Percentiles rank a stretch among this genome's conserved stretches.
These are phyloP conservation scores for Euplexia lucipara DNA, from an alignment of 2,888 invertebrate species.

Conservation along the genomic window DNA sequence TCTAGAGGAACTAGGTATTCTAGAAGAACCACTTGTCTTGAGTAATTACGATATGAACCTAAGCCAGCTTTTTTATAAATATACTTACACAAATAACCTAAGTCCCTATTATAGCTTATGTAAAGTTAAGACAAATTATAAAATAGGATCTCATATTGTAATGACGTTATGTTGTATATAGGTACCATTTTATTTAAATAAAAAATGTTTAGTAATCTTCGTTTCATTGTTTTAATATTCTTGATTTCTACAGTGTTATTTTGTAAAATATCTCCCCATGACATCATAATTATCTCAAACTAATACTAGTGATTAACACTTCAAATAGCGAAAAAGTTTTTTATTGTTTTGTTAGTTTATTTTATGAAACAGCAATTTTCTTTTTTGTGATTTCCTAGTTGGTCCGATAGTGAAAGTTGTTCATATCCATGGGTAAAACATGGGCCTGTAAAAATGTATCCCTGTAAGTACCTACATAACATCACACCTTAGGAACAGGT, in stretches of 20 bases:
- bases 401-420: no score
- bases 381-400: no score
- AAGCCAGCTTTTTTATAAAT: no score
- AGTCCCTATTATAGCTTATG: no score
- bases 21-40: neutral
- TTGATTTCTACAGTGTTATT: neutral
- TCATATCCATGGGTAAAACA: no score
- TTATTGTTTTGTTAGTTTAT: no score
- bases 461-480: no score
- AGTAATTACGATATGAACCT: neutral
- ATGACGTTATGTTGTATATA: slow-evolving; percentile 28
- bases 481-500: no score
- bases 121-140: slow-evolving; percentile 3
- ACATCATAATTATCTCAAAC: neutral
- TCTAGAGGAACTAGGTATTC: neutral
- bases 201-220: slow-evolving; percentile 21
- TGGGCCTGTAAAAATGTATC: no score
- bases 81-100: no score
- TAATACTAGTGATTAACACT: neutral
- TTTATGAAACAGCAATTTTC: no score
- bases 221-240: slow-evolving; percentile 12
- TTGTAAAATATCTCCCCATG: neutral
- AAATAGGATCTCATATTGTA: slow-evolving; percentile 36
- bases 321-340: no score
- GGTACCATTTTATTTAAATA: slow-evolving; percentile 26